phyloP scores from a whole-genome alignment of 1,140 invertebrate genomes.

The Choristoneura fumiferana region DNA sequence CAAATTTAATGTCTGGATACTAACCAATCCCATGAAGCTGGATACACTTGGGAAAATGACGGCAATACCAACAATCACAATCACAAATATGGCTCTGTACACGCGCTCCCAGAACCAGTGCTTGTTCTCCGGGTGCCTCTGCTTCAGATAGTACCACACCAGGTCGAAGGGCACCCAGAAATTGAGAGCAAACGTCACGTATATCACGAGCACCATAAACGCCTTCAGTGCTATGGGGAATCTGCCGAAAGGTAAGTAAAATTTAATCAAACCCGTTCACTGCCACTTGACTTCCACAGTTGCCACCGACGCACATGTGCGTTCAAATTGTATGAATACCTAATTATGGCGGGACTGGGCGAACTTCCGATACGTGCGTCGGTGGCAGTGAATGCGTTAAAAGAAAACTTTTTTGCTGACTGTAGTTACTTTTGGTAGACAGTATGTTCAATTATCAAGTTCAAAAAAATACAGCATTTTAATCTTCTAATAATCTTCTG shows the following conservation, averaged over 20 bases:
- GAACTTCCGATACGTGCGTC: no score
- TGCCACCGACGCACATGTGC: no score
- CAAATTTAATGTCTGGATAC: constrained; percentile 21
- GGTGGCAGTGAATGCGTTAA: no score
- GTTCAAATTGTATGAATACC: no score
- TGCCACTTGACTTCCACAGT: no score
- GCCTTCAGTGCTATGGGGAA: constrained; percentile 31
- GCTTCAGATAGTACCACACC: constrained; percentile 33
- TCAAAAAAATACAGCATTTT: no score
- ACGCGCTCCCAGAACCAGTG: constrained; percentile 33
- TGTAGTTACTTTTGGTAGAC: no score
- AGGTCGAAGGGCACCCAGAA: constrained; percentile 40
- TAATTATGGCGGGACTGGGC: no score
- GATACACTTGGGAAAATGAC: constrained; percentile 32
- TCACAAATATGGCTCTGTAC: constrained; percentile 24
- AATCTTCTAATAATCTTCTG: no score
- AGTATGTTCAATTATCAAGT: no score
- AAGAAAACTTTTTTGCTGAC: no score
- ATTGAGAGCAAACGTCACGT: constrained; percentile 36
- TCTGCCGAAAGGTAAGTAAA: constrained; percentile 22
- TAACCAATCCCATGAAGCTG: constrained; percentile 39
- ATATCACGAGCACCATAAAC: constrained; percentile 31
- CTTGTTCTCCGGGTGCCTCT: constrained; percentile 20
- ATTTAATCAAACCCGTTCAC: no score
- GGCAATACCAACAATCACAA: constrained; percentile 25